phyloP scores from a whole-genome alignment of 2,888 invertebrate genomes.

The Terebella lapidaria region DNA sequence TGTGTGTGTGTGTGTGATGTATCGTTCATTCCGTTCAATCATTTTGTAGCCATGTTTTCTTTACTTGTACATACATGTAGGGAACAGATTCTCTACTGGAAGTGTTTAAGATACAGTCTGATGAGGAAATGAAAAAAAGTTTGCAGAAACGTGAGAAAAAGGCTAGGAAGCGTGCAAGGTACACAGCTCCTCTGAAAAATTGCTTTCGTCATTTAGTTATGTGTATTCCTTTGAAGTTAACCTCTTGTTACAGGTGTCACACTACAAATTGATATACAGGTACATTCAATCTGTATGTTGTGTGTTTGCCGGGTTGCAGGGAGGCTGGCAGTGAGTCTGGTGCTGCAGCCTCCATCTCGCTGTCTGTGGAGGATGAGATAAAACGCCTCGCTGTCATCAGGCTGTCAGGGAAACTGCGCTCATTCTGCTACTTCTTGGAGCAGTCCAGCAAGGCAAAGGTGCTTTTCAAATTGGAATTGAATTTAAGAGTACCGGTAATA shows the following conservation, averaged over 20 bases:
- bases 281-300: neutral
- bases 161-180: constrained; percentile 40
- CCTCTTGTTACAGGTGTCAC: too few species aligned
- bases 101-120: constrained; percentile 72
- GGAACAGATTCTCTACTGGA: constrained; percentile 79
- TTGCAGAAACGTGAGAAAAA: constrained; percentile 75
- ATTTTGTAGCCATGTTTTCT: too few species aligned
- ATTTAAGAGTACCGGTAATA: neutral
- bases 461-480: neutral
- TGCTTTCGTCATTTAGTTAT: too few species aligned
- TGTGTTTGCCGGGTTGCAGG: neutral
- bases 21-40: neutral
- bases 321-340: neutral
- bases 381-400: constrained; percentile 65
- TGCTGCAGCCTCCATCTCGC: constrained; percentile 1
- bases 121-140: constrained; percentile 68
- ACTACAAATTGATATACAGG: too few species aligned
- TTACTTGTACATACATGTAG: constrained; percentile 29
- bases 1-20: neutral
- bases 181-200: too few species aligned
- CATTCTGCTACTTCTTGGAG: constrained; percentile 25
- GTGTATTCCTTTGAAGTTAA: too few species aligned
- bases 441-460: constrained; percentile 4
- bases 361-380: constrained; percentile 69
- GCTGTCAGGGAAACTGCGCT: constrained; percentile 34